These are phyloP conservation scores for Rhizoglyphus robini DNA, from an alignment of 1,140 invertebrate genomes.

Conservation along the genomic window DNA sequence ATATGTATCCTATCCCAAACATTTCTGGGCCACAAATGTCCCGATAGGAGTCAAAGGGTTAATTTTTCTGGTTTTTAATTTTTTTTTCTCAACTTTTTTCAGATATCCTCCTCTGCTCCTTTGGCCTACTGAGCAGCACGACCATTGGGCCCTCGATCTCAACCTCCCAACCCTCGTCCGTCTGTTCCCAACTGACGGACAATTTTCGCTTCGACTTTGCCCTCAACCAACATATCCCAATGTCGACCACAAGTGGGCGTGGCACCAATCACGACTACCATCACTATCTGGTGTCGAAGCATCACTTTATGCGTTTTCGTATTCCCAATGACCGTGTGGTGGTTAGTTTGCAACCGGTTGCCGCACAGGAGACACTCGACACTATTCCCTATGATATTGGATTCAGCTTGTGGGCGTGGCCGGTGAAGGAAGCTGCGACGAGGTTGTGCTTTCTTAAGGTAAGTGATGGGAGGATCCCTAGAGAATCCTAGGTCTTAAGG, in stretches of 20 bases:
- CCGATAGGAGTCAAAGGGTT: too few species aligned
- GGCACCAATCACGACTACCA: not conserved
- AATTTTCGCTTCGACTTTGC: constrained; percentile 9
- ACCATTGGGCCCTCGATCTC: too few species aligned
- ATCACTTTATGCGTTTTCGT: not conserved
- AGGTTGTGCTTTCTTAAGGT: not conserved
- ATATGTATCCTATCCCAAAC: too few species aligned
- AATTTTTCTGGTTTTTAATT: too few species aligned
- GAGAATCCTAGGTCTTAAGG: not conserved
- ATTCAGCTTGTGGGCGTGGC: not conserved
- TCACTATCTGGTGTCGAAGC: not conserved
- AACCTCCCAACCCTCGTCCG: too few species aligned
- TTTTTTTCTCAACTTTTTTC: too few species aligned
- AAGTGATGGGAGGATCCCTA: not conserved
- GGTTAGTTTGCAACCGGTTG: not conserved
- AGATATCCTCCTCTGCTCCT: too few species aligned
- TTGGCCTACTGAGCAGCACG: too few species aligned
- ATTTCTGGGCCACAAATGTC: too few species aligned
- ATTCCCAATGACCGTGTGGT: not conserved
- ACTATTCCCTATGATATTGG: not conserved
- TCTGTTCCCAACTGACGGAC: not conserved
- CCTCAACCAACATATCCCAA: not conserved
- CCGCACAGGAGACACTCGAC: not conserved
- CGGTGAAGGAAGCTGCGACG: not conserved
- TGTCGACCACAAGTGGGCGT: not conserved